Evolutionary conservation across 2,888 invertebrate species (phyloP), one percentile per base, ranked within the genome.

Genomic region (Crocallis elinguaria): DNA sequence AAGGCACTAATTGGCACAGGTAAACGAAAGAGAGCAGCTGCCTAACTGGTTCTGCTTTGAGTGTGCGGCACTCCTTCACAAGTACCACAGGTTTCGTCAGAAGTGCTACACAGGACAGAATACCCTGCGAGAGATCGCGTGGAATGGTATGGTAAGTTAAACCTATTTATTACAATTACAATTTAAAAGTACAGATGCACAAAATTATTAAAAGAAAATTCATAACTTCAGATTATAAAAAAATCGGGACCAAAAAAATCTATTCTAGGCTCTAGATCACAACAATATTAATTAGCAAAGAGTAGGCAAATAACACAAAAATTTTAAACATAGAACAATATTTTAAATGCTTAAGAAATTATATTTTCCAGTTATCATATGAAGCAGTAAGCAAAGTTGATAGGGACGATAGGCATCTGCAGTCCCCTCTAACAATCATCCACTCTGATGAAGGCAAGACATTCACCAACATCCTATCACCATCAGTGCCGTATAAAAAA

Each of bases 41-140:
- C 86, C 86, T 0, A 75, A 77, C 5, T 82, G 73, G 60, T 84
- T 86, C 57, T 88, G 88, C 61, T 86, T 73, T 52, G 87, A 87
- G 60, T 88, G 88, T 67, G 79, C 86, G 0, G 71, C 73, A 4
- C 57, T 84, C 42, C 66, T 88, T 1, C 76, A 84, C 44, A 88
- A 87, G 60, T 87, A 77, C 46, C 79, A 88, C 58, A 82, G 79
- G 43, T 88, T 88, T 49, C 84, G 84, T 45, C 84, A 86, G 56
- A 86, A 85, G 57, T 87, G 88, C 43, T 74, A 70, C 42, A 69
- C 61, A 0, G 85, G 82, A 1, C 78, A 76, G 49, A 77, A 78
- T 50, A 61, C 73, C 13, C 69, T 88, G 0, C 69, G 72, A 51
- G 81, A 84, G 39, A 57, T 87, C 21, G 58, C 77, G 21, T 75